A percentile compares a stretch with the other conserved stretches of the same genome.
Evolutionary conservation across 2,888 invertebrate genomes (phyloP).

Genomic region (Cabera pusaria): DNA sequence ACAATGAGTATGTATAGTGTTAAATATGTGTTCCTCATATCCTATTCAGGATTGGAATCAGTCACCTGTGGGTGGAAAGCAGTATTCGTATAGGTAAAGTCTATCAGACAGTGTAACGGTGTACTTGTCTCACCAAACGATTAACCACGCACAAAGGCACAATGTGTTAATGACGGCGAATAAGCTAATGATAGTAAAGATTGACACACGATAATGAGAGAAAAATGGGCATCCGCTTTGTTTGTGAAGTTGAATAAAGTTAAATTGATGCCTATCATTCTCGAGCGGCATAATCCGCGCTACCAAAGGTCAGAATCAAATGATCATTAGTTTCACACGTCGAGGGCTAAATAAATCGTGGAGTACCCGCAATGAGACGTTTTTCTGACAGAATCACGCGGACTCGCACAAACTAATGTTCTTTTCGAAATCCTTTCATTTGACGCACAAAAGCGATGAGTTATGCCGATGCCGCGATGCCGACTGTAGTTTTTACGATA

Average conservation of each 20-base stretch:
- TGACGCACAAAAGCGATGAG: conserved; percentile 75
- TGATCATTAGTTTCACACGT: conserved; percentile 59
- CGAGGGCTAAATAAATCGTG: conserved; percentile 51
- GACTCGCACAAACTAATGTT: conserved; percentile 78
- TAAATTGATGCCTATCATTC: conserved; percentile 25
- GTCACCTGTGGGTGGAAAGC: conserved; percentile 1
- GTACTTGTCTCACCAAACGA: conserved; percentile 6
- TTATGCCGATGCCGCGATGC: conserved; percentile 79
- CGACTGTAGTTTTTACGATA: conserved; percentile 80
- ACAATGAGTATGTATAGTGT: too few species aligned
- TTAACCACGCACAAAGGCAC: conserved; percentile 2
- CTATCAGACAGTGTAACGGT: too few species aligned
- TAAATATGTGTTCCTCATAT: too few species aligned
- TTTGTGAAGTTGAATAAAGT: conserved; percentile 20
- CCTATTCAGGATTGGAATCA: too few species aligned
- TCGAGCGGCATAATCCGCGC: conserved; percentile 20
- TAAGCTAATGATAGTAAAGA: conserved; percentile 19
- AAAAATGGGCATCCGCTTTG: conserved; percentile 15
- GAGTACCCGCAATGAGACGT: conserved; percentile 65
- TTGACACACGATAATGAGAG: conserved; percentile 21
- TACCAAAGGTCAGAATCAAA: conserved; percentile 56
- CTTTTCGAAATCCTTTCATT: conserved; percentile 67
- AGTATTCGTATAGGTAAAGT: conserved; percentile 6
- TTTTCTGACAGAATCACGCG: conserved; percentile 62
- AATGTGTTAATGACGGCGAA: conserved; percentile 12